Percentiles rank a stretch among this genome's conserved stretches.
phyloP scores from a whole-genome alignment of 1,140 invertebrate genomes.

The Eurosta solidaginis region DNA sequence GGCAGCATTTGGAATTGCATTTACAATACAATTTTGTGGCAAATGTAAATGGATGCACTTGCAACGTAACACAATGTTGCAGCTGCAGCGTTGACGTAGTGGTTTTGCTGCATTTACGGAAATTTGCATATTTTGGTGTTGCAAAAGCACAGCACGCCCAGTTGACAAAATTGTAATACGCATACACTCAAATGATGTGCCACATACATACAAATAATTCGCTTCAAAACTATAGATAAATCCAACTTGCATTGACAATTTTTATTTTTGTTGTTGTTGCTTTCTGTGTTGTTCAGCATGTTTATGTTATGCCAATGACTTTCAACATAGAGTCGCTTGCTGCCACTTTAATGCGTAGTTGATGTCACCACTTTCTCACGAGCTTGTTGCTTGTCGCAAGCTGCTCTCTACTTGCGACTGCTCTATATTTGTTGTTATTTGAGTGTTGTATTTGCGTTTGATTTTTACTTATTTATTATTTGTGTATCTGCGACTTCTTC shows the following conservation, averaged over 20 bases:
- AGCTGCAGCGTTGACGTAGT: no score
- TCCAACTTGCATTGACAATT: not conserved
- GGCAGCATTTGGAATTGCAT: slow-evolving; percentile 15
- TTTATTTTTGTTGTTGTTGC: not conserved
- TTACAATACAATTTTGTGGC: slow-evolving; percentile 26
- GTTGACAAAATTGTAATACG: not conserved
- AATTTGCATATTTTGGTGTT: not conserved
- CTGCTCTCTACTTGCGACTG: not conserved
- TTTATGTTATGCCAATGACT: slow-evolving; percentile 28
- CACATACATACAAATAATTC: no score
- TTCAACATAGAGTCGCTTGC: not conserved
- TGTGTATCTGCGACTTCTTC: not conserved
- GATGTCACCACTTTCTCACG: not conserved
- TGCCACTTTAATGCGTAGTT: not conserved
- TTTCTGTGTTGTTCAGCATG: not conserved
- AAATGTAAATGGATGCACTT: slow-evolving; percentile 7
- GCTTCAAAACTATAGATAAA: not conserved
- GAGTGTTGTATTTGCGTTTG: not conserved
- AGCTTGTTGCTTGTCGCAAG: slow-evolving; percentile 1
- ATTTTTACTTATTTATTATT: slow-evolving; percentile 1
- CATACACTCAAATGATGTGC: not conserved
- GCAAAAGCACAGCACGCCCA: slow-evolving; percentile 14
- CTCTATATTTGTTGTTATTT: not conserved
- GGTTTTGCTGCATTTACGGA: not conserved
- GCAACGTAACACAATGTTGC: not conserved